Evolutionary conservation across 2,888 invertebrate species (phyloP).

Genomic region (Lamellibrachia satsuma): DNA sequence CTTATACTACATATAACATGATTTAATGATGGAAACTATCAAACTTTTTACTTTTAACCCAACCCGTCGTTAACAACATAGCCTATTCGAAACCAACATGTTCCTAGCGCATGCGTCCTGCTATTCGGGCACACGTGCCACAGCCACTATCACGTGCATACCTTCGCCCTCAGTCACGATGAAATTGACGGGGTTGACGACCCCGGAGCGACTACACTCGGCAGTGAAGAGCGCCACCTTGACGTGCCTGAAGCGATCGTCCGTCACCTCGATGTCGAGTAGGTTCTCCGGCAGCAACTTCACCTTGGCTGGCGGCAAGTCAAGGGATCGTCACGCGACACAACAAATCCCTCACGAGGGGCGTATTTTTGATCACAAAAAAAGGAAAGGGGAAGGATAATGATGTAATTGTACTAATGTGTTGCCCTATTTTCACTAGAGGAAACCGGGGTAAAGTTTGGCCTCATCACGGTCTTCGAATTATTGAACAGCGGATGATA

Average conservation of each 20-base stretch:
- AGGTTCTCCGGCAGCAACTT: slow-evolving; percentile 39
- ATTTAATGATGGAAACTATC: no score
- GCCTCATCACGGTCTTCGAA: neutral
- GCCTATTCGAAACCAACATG: no score
- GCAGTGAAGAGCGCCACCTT: slow-evolving; percentile 56
- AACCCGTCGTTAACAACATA: no score
- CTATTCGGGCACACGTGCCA: no score
- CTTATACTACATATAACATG: no score
- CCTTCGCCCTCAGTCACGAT: slow-evolving; percentile 63
- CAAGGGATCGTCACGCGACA: neutral
- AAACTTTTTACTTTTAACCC: no score
- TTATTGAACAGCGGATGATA: neutral
- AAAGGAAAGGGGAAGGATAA: neutral
- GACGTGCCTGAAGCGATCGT: slow-evolving; percentile 52
- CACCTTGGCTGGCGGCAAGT: slow-evolving; percentile 31
- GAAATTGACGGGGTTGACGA: slow-evolving; percentile 60
- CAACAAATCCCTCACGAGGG: neutral
- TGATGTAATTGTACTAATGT: neutral
- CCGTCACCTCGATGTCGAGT: slow-evolving; percentile 51
- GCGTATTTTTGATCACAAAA: neutral
- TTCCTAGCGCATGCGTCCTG: no score
- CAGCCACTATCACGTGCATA: slow-evolving; percentile 30
- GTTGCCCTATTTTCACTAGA: neutral
- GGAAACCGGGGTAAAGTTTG: neutral
- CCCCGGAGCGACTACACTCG: slow-evolving; percentile 60